phyloP scores from a whole-genome alignment of 2,797 vertebrate genomes.

The Potorous gilbertii region DNA sequence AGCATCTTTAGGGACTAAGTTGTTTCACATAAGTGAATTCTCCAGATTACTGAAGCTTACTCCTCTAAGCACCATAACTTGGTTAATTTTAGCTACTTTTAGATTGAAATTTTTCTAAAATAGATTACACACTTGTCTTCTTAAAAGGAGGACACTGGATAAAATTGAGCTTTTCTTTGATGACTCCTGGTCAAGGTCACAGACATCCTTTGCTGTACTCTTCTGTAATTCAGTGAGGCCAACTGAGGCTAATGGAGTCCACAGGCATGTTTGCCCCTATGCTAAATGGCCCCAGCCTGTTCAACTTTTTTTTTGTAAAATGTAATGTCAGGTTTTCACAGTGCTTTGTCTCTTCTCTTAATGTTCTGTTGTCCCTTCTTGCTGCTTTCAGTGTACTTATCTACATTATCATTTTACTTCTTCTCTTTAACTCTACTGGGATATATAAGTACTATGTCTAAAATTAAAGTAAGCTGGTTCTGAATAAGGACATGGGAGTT shows the following conservation, averaged over 20 bases:
- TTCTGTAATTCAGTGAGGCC: background rate
- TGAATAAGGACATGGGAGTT: background rate
- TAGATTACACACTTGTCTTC: background rate
- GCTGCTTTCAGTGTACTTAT: background rate
- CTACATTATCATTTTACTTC: background rate
- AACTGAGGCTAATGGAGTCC: background rate
- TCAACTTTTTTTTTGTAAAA: background rate
- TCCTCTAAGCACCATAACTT: background rate
- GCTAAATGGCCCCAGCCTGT: background rate
- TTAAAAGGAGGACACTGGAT: background rate
- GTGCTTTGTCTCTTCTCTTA: background rate
- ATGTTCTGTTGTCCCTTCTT: background rate
- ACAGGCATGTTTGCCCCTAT: background rate
- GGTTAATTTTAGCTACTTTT: background rate
- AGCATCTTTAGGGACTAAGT: background rate
- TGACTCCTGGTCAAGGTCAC: background rate
- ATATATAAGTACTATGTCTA: background rate
- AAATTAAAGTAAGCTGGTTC: background rate
- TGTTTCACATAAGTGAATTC: constrained; percentile 11
- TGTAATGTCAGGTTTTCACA: background rate
- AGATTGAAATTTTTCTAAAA: background rate
- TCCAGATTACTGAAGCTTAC: constrained; percentile 3
- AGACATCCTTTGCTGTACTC: background rate
- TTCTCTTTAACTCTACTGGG: background rate
- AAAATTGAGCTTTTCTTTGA: background rate